Percentiles rank a stretch among this genome's conserved stretches.
Conservation (phyloP, 2,888 invertebrate genomes). For the Dermolepida albohirtum region DNA sequence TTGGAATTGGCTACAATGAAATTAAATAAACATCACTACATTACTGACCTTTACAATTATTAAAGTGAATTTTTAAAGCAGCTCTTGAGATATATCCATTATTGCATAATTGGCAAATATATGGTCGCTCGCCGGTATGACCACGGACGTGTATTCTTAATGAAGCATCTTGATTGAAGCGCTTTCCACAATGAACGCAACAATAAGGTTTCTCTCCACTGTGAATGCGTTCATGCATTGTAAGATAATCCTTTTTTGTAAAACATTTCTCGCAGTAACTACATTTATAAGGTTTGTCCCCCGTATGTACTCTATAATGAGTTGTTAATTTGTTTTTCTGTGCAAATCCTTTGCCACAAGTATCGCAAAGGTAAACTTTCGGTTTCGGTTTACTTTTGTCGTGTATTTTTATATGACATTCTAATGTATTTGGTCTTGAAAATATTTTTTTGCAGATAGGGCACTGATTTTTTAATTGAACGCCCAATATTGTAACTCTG, state of each 20-base stretch:
- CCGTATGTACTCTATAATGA: slow-evolving; percentile 56
- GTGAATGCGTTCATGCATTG: slow-evolving; percentile 55
- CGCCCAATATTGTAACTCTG: slow-evolving; percentile 32
- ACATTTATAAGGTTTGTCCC: slow-evolving; percentile 55
- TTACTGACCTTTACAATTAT: slow-evolving; percentile 39
- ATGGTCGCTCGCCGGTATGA: slow-evolving; percentile 54
- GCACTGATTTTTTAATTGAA: slow-evolving; percentile 61
- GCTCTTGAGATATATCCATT: slow-evolving; percentile 55
- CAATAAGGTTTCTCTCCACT: slow-evolving; percentile 66
- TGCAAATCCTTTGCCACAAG: slow-evolving; percentile 60
- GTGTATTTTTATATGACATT: slow-evolving; percentile 61
- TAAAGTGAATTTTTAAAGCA: slow-evolving; percentile 44
- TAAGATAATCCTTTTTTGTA: slow-evolving; percentile 52
- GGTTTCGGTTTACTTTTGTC: slow-evolving; percentile 50
- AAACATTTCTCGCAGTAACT: slow-evolving; percentile 55
- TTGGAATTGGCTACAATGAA: neutral
- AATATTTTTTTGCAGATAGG: slow-evolving; percentile 57
- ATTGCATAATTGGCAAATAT: slow-evolving; percentile 52
- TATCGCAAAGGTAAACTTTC: slow-evolving; percentile 59
- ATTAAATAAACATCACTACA: slow-evolving; percentile 10
- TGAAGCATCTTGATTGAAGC: slow-evolving; percentile 62
- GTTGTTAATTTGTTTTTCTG: slow-evolving; percentile 57
- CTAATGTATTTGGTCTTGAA: slow-evolving; percentile 58
- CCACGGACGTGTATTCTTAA: slow-evolving; percentile 51
- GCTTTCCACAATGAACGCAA: slow-evolving; percentile 72